Base-by-base conservation (phyloP, 2,888 invertebrate species). In the Yponomeuta plumbellus region DNA sequence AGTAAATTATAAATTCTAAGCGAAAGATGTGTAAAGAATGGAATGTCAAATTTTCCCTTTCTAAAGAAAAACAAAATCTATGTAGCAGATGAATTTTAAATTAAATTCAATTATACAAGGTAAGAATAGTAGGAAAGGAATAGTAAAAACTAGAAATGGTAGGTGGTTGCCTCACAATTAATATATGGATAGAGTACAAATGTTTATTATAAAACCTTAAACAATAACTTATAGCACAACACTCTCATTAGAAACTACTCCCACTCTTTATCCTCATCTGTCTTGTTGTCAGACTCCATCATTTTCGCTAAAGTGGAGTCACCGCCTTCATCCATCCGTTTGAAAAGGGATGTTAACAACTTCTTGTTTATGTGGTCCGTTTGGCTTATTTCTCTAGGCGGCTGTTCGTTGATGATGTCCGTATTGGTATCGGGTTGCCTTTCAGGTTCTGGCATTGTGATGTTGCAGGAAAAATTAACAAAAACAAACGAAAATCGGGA, bases 301-400 rank as follows among this genome's bases (percentile, higher is more conserved):
- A 83, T 85, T 75, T 83, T 84, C 10, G 83, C 76, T 64, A 83
- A 67, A 34, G 70, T 68, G 39, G 84, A 78, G 70, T 90, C 84
- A 68, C 77, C 80, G 6, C 80, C 85, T 68, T 89, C 84, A 52
- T 93, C 93, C 84, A 95, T 90, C 69, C 93, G 85, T 66, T 93
- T 90, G 69, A 94, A 87, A 68, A 94, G 86, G 0, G 94, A 94
- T 67, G 93, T 88, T 64, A 95, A 81, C 66, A 95, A 82, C 74
- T 92, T 92, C 79, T 94, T 94, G 77, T 95, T 95, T 67, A 95
- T 75, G 70, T 91, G 92, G 77, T 95, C 95, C 0, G 94, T 95
- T 80, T 92, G 93, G 13, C 93, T 93, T 68, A 92, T 79, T 81
- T 93, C 93, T 65, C 92, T 78, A 0, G 77, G 71, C 11, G 88